Base-by-base conservation (phyloP, 2,797 vertebrate species). In the Danio albolineatus region DNA sequence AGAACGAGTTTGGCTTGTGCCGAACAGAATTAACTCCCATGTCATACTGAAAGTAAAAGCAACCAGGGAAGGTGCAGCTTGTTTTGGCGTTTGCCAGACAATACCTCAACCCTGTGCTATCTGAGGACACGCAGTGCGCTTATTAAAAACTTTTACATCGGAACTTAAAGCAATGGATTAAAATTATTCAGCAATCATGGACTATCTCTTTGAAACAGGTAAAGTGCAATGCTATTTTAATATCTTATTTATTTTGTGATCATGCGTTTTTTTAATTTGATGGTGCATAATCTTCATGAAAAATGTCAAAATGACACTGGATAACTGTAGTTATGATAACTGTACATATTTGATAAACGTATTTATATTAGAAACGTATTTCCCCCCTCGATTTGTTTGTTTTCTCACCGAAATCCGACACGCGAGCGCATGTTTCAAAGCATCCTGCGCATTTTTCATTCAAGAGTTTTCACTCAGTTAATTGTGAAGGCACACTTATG, bases 41-140 rank as follows among this genome's bases (percentile, higher is more conserved):
- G 7, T 7, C 7, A 78, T 49, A 78, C 0, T 49, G 76, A 78
- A 78, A 78, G 64, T 78, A 78, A 78, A 78, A 78, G 76, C 4
- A 54, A 1, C 1, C 1, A 4, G 19, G 36, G 44, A 17, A n/a
- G 8, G 64, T 60, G 56, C 10, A 13, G 2, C 0, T 7, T 14
- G n/a, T 67, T 49, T 65, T 59, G 76, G 43, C 28, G 38, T 48
- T 77, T 48, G 53, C 75, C 62, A 69, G 28, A 69, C 64, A 2
- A 57, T 57, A 61, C 49, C 21, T 8, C 14, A 56, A 6, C 14
- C 10, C 12, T 0, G 39, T 17, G 61, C 66, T 1, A 76, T 38
- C 9, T 46, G 51, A 57, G 62, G 61, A 76, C 74, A 54, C 13
- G 19, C 38, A 4, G 21, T 5, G 21, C 51, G 61, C 12, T 13